Evolutionary conservation across 2,888 invertebrate species (phyloP).

Genomic region (Phrixothrix hirtus): DNA sequence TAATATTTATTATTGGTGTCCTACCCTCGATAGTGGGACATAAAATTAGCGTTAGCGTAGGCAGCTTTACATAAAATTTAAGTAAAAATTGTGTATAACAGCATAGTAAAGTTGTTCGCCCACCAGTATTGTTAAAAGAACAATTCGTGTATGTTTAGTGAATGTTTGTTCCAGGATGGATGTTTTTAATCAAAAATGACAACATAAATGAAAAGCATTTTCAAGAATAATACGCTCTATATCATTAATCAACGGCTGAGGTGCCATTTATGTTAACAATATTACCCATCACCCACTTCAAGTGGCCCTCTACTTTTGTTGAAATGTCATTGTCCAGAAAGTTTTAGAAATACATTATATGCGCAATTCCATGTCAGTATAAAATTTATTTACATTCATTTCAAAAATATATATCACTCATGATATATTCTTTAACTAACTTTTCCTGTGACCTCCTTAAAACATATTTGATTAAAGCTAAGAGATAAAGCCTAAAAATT

Average conservation of each 20-base stretch:
- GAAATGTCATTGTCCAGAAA: slow-evolving; percentile 36
- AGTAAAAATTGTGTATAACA: slow-evolving; percentile 21
- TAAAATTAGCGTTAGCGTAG: slow-evolving; percentile 19
- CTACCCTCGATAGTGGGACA: slow-evolving; percentile 9
- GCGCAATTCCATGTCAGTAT: too few relatives aligned
- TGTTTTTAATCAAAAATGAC: slow-evolving; percentile 35
- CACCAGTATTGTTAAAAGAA: slow-evolving; percentile 29
- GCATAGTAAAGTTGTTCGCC: slow-evolving; percentile 12
- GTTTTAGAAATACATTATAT: slow-evolving; percentile 3
- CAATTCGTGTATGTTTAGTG: slow-evolving; percentile 32
- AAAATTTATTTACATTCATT: too few relatives aligned
- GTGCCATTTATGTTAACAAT: slow-evolving; percentile 40
- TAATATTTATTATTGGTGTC: slow-evolving; percentile 21
- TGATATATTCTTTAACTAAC: too few relatives aligned
- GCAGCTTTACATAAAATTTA: slow-evolving; percentile 14
- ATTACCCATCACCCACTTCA: slow-evolving; percentile 39
- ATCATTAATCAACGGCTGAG: slow-evolving; percentile 41
- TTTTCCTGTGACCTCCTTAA: too few relatives aligned
- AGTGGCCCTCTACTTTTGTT: slow-evolving; percentile 37
- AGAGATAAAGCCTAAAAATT: too few relatives aligned
- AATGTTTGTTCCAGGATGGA: slow-evolving; percentile 29
- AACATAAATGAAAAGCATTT: slow-evolving; percentile 28
- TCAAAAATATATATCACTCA: too few relatives aligned
- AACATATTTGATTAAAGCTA: too few relatives aligned
- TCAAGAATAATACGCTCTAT: slow-evolving; percentile 37